These are phyloP conservation scores for Neomonachus schauinslandi DNA, from an alignment of 2,113 vertebrate genomes.

Conservation along the genomic window DNA sequence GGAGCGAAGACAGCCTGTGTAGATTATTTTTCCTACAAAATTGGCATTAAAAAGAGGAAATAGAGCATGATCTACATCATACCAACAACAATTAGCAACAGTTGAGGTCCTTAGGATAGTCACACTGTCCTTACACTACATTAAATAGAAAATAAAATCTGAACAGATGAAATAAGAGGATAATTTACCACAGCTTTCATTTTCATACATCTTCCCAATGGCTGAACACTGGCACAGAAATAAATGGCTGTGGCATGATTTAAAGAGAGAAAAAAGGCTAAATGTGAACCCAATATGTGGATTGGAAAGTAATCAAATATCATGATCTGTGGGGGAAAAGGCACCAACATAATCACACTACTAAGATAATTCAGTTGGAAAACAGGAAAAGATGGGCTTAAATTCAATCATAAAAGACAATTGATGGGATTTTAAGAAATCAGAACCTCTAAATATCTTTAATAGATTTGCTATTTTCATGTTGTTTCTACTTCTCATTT, in stretches of 20 bases:
- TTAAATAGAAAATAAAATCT: background rate
- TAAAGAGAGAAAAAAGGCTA: background rate
- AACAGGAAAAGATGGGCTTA: background rate
- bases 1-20: background rate
- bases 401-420: background rate
- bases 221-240: background rate
- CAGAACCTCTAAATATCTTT: background rate
- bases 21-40: background rate
- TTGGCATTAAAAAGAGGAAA: background rate
- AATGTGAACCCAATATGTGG: background rate
- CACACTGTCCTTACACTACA: background rate
- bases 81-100: background rate
- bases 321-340: background rate
- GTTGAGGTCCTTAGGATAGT: background rate
- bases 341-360: background rate
- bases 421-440: background rate
- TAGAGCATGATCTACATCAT: background rate
- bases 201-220: background rate
- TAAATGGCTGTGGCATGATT: background rate
- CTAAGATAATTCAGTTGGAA: background rate
- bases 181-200: background rate
- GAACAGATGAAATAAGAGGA: background rate
- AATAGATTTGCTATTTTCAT: background rate
- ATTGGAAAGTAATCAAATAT: background rate
- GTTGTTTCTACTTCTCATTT: background rate